Evolutionary conservation across 92 coral and sea anemone species (phyloP).

Genomic region (Umimayanthus kanabou): DNA sequence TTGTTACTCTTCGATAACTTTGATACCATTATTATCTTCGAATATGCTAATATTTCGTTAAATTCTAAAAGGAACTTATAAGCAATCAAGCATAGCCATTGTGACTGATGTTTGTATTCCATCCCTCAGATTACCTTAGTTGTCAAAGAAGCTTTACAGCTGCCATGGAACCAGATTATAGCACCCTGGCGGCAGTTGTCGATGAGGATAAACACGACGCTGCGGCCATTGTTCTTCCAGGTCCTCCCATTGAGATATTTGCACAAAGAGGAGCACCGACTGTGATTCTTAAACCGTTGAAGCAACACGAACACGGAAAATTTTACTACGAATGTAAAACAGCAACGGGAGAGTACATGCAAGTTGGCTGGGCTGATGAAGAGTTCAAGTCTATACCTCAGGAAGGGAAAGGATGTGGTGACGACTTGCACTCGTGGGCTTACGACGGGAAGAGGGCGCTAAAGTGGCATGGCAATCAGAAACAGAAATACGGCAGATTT

Average conservation of each 20-base stretch:
- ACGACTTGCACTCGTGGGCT: slow-evolving; percentile 74
- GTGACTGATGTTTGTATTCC: not conserved
- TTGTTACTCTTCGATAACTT: no score
- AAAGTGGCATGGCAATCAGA: slow-evolving; percentile 62
- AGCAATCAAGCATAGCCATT: not conserved
- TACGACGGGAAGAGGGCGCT: slow-evolving; percentile 67
- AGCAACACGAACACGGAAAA: slow-evolving; percentile 57
- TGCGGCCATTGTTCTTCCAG: slow-evolving; percentile 64
- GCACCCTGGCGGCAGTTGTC: slow-evolving; percentile 52
- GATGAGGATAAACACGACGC: slow-evolving; percentile 59
- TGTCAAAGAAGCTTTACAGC: not conserved
- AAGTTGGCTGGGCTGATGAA: slow-evolving; percentile 75
- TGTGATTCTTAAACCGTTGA: slow-evolving; percentile 61
- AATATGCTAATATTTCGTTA: no score
- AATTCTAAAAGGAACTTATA: no score
- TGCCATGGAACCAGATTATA: slow-evolving; percentile 61
- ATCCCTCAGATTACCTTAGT: not conserved
- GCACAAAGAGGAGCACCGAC: slow-evolving; percentile 77
- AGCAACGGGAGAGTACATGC: slow-evolving; percentile 72
- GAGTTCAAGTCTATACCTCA: slow-evolving; percentile 58
- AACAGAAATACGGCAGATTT: slow-evolving; percentile 53
- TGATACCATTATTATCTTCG: no score
- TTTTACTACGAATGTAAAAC: slow-evolving; percentile 73
- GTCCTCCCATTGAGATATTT: slow-evolving; percentile 74
- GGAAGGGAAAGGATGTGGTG: slow-evolving; percentile 76